Base-by-base conservation (phyloP, 2,113 vertebrate genomes). In the Myrmophylax atrothorax region DNA sequence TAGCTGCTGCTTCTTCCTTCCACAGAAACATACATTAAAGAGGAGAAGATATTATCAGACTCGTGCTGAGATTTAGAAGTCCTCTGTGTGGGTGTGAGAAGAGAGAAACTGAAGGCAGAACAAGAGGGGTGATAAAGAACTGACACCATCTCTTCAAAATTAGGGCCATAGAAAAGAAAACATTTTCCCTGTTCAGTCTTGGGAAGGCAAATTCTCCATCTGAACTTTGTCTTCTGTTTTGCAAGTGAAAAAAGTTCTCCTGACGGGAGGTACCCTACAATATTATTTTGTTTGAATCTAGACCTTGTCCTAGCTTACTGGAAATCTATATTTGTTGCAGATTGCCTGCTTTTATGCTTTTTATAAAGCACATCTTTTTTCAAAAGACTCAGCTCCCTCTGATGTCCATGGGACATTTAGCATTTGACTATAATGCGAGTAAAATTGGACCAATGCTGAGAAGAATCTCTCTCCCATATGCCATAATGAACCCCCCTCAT, bases 381-480 rank as follows among this genome's bases (percentile, higher is more conserved):
- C 64, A 81, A 89, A 91, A 72, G 59, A 11, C 77, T 91, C 3
- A 0, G n/a, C 87, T 82, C 49, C 60, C 87, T 67, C 44, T 58
- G 66, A 92, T 84, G 23, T 93, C 91, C 91, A 33, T 75, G 73
- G 91, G 94, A 92, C 64, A 64, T 91, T 94, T 68, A 95, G 10
- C 62, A 68, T 89, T 96, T 94, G 44, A 82, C 86, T 89, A 20
- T 87, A 96, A 89, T 89, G 89, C 1, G 37, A 87, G 40, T 40
- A 92, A 91, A 94, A 94, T 72, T 96, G 49, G 84, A 92, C 64
- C 60, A 75, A 92, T 26, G 84, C 93, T 94, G 93, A 87, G 86
- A 94, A 94, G 52, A 87, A 76, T 42, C 26, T 92, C 59, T 82
- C 66, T 91, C 89, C 94, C 81, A 53, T 87, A 95, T 84, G 69